Conservation (phyloP, 1,140 invertebrate genomes). For the Penaeus japonicus region DNA sequence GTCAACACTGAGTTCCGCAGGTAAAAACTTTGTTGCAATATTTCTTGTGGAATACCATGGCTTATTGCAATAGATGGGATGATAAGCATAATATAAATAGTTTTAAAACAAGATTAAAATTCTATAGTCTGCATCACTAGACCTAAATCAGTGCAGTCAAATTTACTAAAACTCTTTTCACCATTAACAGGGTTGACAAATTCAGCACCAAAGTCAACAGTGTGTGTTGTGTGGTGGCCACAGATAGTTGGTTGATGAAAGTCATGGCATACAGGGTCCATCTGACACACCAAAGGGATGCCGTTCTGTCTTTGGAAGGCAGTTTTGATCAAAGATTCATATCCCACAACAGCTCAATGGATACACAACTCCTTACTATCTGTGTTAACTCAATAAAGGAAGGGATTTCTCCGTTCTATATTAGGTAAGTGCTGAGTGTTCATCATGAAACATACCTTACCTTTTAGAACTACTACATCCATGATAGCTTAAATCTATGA, state of each 20-base stretch:
- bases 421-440: constrained; percentile 61
- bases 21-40: constrained; percentile 63
- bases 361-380: constrained; percentile 82
- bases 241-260: constrained; percentile 90
- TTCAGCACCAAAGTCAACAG: constrained; percentile 75
- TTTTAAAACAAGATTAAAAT: too few species aligned
- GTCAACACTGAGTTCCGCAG: constrained; percentile 82
- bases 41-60: too few species aligned
- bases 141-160: constrained; percentile 55
- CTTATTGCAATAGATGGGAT: too few species aligned
- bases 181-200: constrained; percentile 75
- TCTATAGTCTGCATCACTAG: too few species aligned
- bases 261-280: constrained; percentile 78
- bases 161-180: constrained; percentile 46
- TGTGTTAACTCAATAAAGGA: constrained; percentile 72
- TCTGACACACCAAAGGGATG: constrained; percentile 80
- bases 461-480: too few species aligned
- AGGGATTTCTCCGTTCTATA: constrained; percentile 63
- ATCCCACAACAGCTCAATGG: constrained; percentile 64
- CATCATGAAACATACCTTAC: too few species aligned
- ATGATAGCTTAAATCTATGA: too few species aligned
- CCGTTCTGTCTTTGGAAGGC: constrained; percentile 77
- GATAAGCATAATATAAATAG: too few species aligned
- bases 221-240: constrained; percentile 77
- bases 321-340: constrained; percentile 70